Percentiles rank a stretch among this genome's conserved stretches.
Conservation (phyloP, 2,888 invertebrate species). For the Amphiduros pacificus region DNA sequence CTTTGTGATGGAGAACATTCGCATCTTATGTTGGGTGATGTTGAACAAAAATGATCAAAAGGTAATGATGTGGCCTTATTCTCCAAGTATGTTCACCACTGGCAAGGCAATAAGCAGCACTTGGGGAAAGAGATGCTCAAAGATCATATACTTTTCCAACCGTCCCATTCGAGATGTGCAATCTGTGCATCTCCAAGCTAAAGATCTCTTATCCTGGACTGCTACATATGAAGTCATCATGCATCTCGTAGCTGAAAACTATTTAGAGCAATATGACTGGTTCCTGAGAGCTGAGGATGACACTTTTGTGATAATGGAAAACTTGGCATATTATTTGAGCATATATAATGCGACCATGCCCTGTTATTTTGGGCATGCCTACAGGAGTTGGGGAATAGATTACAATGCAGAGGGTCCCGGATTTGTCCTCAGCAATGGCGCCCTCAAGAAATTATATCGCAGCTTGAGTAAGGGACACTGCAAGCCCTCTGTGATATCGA, state of each 20-base stretch:
- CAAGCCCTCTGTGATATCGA: neutral
- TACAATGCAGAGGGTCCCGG: conserved; percentile 22
- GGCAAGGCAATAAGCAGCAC: conserved; percentile 19
- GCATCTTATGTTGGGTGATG: neutral
- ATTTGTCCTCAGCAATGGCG: conserved; percentile 19
- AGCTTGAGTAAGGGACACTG: conserved; percentile 18
- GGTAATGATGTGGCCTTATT: neutral
- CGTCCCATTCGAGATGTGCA: neutral
- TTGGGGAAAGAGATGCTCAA: conserved; percentile 19
- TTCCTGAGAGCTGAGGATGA: conserved; percentile 21
- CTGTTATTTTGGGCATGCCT: conserved; percentile 19
- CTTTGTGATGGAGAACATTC: neutral
- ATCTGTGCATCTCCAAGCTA: neutral
- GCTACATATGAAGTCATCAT: conserved; percentile 8
- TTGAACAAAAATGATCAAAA: neutral
- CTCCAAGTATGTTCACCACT: conserved; percentile 19
- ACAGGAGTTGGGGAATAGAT: conserved; percentile 7
- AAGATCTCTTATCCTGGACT: neutral
- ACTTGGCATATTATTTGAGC: conserved; percentile 22
- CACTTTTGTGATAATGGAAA: conserved; percentile 22
- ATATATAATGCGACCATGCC: conserved; percentile 18
- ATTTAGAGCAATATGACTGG: conserved; percentile 21
- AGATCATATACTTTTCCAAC: conserved; percentile 15
- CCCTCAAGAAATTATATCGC: conserved; percentile 14
- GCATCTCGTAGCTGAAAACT: neutral